These are phyloP conservation scores for Psittacus erithacus DNA, from an alignment of 2,113 vertebrate genomes.

Conservation along the genomic window DNA sequence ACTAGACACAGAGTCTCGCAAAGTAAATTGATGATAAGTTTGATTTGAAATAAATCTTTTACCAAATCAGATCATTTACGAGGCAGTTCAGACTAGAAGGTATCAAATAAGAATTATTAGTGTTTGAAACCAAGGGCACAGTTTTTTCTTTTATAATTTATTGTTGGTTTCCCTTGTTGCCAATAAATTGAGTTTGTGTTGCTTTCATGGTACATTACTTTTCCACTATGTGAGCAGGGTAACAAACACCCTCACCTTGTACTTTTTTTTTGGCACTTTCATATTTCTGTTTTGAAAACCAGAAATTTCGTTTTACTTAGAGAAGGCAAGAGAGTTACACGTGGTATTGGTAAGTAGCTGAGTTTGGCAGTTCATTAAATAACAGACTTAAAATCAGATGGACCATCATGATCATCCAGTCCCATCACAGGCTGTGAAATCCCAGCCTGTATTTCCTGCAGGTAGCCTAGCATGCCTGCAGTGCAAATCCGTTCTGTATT, in stretches of 20 bases:
- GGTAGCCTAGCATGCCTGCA: background rate
- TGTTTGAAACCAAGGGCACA: background rate
- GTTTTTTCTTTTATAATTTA: slow-evolving; percentile 20
- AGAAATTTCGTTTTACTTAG: background rate
- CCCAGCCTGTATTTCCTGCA: background rate
- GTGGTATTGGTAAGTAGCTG: background rate
- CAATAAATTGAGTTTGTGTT: background rate
- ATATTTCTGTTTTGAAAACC: background rate
- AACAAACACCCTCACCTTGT: background rate
- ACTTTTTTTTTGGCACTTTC: background rate
- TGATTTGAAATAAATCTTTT: background rate
- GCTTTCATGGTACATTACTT: background rate
- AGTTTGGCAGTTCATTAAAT: background rate
- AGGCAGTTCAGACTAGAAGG: background rate
- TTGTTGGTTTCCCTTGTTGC: background rate
- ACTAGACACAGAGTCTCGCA: background rate
- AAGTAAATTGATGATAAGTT: background rate
- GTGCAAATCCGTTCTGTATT: background rate
- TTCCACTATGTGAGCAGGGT: background rate
- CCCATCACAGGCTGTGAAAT: background rate
- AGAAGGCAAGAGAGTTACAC: background rate
- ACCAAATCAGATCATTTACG: background rate
- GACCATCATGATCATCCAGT: background rate
- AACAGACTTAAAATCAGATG: background rate
- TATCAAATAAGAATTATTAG: background rate